Evolutionary conservation across 2,113 vertebrate genomes (phyloP), one percentile per base, ranked within the genome.

Genomic region (Leptodactylus fuscus): DNA sequence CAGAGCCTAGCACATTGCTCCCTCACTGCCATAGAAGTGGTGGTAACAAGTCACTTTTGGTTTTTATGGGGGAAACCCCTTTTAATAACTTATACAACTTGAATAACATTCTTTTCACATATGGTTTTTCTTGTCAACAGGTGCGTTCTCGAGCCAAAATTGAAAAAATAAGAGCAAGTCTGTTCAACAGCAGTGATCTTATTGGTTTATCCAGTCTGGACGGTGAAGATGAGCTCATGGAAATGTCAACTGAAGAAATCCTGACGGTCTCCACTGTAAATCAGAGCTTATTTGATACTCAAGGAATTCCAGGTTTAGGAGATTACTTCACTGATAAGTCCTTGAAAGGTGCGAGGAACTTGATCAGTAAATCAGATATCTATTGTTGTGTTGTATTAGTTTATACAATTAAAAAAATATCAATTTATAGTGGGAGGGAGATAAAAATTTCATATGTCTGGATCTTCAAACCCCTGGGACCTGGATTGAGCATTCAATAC

Each of bases 161-260:
- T 81, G 98, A 99, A 93, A 99, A 99, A 89, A 98, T 99, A 73
- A 95, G 98, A 79, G 98, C 98, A 80, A 98, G 97, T 88, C 94
- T 99, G 1, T 99, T 99, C 85, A 99, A 99, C 88, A 99, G 97
- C 85, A 99, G 97, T 29, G 98, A 99, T 87, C 92, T 99, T 90
- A 99, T 99, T 91, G 97, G 97, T 22, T 89, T 99, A 85, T 99
- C 98, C 22, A 97, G 96, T 89, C 93, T 98, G 90, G 97, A 98
- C 74, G 97, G 97, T 34, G 97, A 99, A 89, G 98, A 98, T 67
- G 97, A 98, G 76, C 89, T 99, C 58, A 98, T 99, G 97, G 98
- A 99, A 88, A 94, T 99, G 95, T 98, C 97, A 22, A 98, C 96
- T 1, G 98, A 99, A 83, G 98, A 99, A 92, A 99, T 99, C 89